Evolutionary conservation across 1,140 invertebrate genomes (phyloP).

Genomic region (Triops longicaudatus): DNA sequence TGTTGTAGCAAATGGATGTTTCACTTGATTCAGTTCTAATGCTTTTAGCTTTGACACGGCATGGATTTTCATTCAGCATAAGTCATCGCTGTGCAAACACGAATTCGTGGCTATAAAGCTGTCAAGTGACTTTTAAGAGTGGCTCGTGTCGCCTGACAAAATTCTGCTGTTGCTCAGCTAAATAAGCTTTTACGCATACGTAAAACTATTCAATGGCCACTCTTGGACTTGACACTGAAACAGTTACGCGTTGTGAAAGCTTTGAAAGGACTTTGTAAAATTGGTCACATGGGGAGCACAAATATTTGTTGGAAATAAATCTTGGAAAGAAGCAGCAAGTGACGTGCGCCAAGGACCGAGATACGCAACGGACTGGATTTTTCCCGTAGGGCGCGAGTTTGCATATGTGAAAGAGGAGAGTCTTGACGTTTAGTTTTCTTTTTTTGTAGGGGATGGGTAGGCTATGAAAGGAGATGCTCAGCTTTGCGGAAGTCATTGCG

Average conservation of each 20-base stretch:
- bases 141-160: neutral
- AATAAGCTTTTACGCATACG: neutral
- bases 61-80: neutral
- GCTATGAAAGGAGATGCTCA: too few species aligned
- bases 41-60: neutral
- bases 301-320: neutral
- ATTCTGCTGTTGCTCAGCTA: neutral
- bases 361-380: neutral
- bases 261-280: neutral
- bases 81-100: neutral
- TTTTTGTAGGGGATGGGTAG: neutral
- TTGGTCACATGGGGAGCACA: neutral
- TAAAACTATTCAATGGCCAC: neutral
- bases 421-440: neutral
- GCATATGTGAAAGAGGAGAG: neutral
- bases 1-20: neutral
- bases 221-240: neutral
- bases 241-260: neutral
- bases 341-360: neutral
- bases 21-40: neutral
- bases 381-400: neutral
- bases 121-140: neutral
- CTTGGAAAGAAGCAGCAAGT: neutral
- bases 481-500: too few species aligned
- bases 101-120: neutral